phyloP scores from a whole-genome alignment of 2,888 invertebrate genomes.

The Metellina segmentata region DNA sequence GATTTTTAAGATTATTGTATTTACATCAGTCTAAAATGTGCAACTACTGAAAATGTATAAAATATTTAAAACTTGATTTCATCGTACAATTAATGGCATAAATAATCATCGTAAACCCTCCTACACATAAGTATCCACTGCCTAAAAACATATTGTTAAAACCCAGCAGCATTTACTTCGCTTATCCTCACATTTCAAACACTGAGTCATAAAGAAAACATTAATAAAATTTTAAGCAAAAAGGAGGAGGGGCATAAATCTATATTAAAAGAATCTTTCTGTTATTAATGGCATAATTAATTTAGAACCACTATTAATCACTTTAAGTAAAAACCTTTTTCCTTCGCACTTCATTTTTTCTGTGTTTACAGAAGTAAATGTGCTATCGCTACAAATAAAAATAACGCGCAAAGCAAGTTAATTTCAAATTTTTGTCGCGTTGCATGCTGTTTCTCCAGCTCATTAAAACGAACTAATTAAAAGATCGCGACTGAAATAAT shows the following conservation, averaged over 20 bases:
- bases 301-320: constrained; percentile 57
- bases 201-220: neutral
- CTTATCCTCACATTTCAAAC: neutral
- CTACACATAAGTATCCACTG: neutral
- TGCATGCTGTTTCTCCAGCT: constrained; percentile 28
- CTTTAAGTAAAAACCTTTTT: constrained; percentile 40
- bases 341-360: neutral
- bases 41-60: neutral
- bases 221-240: constrained; percentile 7
- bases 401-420: constrained; percentile 16
- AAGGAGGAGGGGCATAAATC: neutral
- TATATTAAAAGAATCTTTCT: constrained; percentile 37
- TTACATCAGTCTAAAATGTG: neutral
- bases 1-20: neutral
- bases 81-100: neutral
- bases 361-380: constrained; percentile 3
- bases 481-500: constrained; percentile 53
- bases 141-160: neutral
- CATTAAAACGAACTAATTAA: constrained; percentile 66
- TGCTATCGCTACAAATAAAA: constrained; percentile 23
- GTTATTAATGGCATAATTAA: constrained; percentile 67
- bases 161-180: neutral
- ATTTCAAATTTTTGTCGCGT: constrained; percentile 40
- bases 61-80: too few relatives aligned
- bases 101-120: neutral